Conservation (phyloP, 2,797 vertebrate genomes). For the Rhadinocentrus ornatus region DNA sequence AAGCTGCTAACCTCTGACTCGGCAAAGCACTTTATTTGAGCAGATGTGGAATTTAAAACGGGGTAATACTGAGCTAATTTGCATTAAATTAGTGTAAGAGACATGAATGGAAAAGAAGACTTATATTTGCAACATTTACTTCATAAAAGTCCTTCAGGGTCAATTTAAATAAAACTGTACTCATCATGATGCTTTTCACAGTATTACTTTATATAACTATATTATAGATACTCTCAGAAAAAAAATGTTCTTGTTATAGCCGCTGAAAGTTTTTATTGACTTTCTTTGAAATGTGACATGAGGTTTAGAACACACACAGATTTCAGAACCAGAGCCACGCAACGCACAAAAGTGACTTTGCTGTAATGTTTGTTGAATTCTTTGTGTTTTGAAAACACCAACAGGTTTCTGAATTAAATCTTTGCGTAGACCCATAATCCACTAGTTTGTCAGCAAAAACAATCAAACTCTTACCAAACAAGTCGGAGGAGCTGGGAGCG, state of each 20-base stretch:
- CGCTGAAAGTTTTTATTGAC: constrained; percentile 55
- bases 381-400: constrained; percentile 12
- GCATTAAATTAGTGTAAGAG: not conserved
- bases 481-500: constrained; percentile 1
- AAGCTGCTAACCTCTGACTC: constrained; percentile 4
- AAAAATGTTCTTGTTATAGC: constrained; percentile 18
- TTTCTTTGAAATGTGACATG: constrained; percentile 41
- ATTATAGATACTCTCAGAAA: constrained; percentile 24
- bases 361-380: constrained; percentile 9
- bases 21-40: constrained; percentile 3
- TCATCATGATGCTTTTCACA: constrained; percentile 18
- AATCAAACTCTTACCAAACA: constrained; percentile 43
- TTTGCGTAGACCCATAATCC: constrained; percentile 12
- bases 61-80: not conserved
- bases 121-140: constrained; percentile 7
- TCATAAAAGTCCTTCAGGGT: not conserved
- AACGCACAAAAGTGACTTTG: constrained; percentile 4
- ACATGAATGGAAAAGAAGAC: not conserved
- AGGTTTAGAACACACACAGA: constrained; percentile 48
- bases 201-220: no score
- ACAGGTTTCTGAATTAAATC: constrained; percentile 13
- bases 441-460: constrained; percentile 34
- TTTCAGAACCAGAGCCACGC: constrained; percentile 22
- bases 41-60: constrained; percentile 15
- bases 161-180: constrained; percentile 30